These are phyloP conservation scores for Chelonia mydas DNA, from an alignment of 2,797 vertebrate species.

Conservation along the genomic window DNA sequence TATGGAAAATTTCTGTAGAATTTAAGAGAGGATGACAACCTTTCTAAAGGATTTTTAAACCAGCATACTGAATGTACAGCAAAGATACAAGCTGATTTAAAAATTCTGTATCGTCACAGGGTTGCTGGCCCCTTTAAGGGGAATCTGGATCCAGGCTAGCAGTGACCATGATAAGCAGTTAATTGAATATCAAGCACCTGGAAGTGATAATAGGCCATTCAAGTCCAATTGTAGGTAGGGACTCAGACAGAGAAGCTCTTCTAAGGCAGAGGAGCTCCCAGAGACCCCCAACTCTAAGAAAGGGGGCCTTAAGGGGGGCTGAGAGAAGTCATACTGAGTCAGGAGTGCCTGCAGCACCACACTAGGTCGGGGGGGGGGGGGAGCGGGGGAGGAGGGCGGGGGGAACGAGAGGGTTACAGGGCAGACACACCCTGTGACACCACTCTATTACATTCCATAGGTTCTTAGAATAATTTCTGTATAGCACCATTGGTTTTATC, in stretches of 20 bases:
- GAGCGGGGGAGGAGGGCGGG: too few species aligned
- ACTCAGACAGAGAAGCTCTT: neutral
- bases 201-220: neutral
- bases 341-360: neutral
- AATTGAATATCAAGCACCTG: neutral
- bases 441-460: neutral
- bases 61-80: neutral
- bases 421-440: neutral
- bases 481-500: neutral
- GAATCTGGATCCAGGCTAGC: neutral
- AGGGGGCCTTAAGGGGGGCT: neutral
- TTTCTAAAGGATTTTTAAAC: neutral
- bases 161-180: neutral
- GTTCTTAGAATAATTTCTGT: neutral
- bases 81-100: neutral
- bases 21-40: neutral
- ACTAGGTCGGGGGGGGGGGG: accelerated
- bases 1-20: neutral
- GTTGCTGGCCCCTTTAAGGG: neutral
- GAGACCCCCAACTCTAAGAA: too few species aligned
- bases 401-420: neutral
- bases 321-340: neutral
- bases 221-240: neutral
- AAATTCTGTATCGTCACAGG: neutral
- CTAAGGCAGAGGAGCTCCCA: neutral